Percentiles rank a stretch among this genome's conserved stretches.
Evolutionary conservation across 1,140 invertebrate species (phyloP).

Genomic region (Venturia canescens): DNA sequence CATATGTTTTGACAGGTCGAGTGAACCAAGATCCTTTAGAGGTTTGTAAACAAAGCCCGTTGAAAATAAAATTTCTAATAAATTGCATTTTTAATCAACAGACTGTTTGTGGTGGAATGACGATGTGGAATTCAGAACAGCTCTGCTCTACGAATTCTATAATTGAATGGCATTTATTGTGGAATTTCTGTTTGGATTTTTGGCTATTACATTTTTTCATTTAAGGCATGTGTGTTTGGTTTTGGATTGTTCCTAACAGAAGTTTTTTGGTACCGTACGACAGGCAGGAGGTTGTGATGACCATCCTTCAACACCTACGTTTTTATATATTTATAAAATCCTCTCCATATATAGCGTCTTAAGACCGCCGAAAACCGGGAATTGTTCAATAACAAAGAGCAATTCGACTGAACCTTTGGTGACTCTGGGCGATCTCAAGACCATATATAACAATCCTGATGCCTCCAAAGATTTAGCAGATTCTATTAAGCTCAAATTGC

Average conservation of each 20-base stretch:
- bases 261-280: constrained; percentile 24
- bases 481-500: no score
- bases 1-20: constrained; percentile 18
- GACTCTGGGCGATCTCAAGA: no score
- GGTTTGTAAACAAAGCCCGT: constrained; percentile 17
- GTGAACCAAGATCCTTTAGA: constrained; percentile 32
- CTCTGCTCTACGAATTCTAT: no score
- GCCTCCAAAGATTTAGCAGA: no score
- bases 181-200: background rate
- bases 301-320: background rate
- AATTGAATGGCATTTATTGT: background rate
- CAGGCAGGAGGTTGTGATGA: constrained; percentile 4
- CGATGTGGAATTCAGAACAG: background rate
- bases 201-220: background rate
- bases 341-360: no score
- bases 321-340: constrained; percentile 22
- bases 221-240: background rate
- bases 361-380: no score
- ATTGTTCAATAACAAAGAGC: no score
- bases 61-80: constrained; percentile 3
- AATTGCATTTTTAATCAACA: constrained; percentile 9
- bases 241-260: background rate
- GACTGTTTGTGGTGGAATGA: background rate
- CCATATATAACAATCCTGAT: no score
- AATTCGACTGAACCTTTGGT: no score